A percentile compares a stretch with the other conserved stretches of the same genome.
phyloP scores from a whole-genome alignment of 2,113 vertebrate species.

The Thryonomys swinderianus region DNA sequence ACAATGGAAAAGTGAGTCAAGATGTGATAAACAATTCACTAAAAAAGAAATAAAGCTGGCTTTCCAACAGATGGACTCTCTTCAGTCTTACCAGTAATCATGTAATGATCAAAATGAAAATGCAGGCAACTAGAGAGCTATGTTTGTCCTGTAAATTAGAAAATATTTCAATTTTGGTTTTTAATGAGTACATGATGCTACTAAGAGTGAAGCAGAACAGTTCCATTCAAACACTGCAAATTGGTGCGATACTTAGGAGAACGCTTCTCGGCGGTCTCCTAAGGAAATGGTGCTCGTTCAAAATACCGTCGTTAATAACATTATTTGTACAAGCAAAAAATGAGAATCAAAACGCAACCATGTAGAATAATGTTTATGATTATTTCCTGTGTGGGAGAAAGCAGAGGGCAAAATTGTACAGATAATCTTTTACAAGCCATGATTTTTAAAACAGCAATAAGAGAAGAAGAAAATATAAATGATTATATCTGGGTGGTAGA shows the following conservation, averaged over 20 bases:
- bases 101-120: conserved; percentile 42
- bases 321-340: conserved; percentile 28
- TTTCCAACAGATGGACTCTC: conserved; percentile 21
- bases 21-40: not conserved
- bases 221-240: not conserved
- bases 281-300: not conserved
- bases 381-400: not conserved
- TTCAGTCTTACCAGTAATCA: not conserved
- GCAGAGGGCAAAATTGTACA: not conserved
- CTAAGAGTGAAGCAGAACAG: not conserved
- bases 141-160: conserved; percentile 37
- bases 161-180: conserved; percentile 39
- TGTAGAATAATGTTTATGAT: not conserved
- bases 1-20: conserved; percentile 24
- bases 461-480: not conserved
- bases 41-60: conserved; percentile 40
- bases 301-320: conserved; percentile 7
- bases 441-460: not conserved
- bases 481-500: not conserved
- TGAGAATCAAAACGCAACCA: not conserved
- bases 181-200: not conserved
- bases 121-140: not conserved
- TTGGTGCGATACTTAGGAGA: not conserved
- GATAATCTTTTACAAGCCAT: not conserved
- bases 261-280: not conserved